Percentiles rank a stretch among this genome's conserved stretches.
Conservation (phyloP, 1,140 invertebrate species). For the Aphelenchoides avenae region DNA sequence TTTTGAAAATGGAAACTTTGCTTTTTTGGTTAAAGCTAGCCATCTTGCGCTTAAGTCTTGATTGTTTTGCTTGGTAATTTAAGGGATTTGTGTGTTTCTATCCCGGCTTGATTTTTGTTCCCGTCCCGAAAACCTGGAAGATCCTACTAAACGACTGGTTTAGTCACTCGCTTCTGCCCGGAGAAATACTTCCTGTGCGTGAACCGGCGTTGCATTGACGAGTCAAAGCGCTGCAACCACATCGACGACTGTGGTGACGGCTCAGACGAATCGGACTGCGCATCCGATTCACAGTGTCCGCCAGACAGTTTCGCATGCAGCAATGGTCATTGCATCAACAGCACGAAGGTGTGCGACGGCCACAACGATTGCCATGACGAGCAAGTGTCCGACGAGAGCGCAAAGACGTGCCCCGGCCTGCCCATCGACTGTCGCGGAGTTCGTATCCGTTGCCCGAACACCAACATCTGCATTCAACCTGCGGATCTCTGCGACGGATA, state of each 20-base stretch:
- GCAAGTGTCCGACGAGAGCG: slow-evolving; percentile 53
- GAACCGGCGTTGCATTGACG: slow-evolving; percentile 73
- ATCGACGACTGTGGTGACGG: slow-evolving; percentile 84
- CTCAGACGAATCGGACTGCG: slow-evolving; percentile 84
- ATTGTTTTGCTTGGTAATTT: too few relatives aligned
- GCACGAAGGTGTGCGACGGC: slow-evolving; percentile 58
- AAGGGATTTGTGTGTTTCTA: too few relatives aligned
- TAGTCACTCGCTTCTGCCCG: slow-evolving; percentile 46
- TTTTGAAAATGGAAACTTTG: slow-evolving; percentile 5
- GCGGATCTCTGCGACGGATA: slow-evolving; percentile 58
- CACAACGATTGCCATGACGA: slow-evolving; percentile 58
- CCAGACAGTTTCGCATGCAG: slow-evolving; percentile 87
- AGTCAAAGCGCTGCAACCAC: slow-evolving; percentile 64
- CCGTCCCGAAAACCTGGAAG: too few relatives aligned
- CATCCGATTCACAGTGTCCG: slow-evolving; percentile 66
- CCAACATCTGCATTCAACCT: slow-evolving; percentile 56
- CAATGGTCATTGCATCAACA: slow-evolving; percentile 69
- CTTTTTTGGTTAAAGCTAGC: not conserved
- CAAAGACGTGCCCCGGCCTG: slow-evolving; percentile 53
- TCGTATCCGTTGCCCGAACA: slow-evolving; percentile 53
- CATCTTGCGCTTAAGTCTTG: too few relatives aligned
- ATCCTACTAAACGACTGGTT: not conserved
- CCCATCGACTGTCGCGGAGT: slow-evolving; percentile 59
- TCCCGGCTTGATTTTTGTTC: too few relatives aligned
- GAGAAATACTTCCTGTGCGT: slow-evolving; percentile 67